Percentiles rank a stretch among this genome's conserved stretches.
phyloP scores from a whole-genome alignment of 2,113 vertebrate species.

The Leptocoma aspasia region DNA sequence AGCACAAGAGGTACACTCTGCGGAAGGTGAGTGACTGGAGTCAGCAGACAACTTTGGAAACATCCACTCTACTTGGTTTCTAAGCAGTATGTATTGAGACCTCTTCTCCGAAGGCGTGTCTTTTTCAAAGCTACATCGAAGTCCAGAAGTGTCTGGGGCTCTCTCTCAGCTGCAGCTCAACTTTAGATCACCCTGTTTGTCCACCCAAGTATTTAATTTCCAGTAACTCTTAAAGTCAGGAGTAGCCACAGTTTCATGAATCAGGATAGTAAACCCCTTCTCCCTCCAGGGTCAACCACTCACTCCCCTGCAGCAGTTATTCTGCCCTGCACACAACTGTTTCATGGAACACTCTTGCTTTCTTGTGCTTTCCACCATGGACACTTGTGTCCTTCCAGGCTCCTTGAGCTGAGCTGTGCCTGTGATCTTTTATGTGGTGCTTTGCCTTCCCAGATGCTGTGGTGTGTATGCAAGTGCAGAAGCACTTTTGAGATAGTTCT shows the following conservation, averaged over 20 bases:
- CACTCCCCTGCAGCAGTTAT: not conserved
- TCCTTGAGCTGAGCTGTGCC: not conserved
- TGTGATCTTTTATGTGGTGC: not conserved
- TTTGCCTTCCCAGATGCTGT: not conserved
- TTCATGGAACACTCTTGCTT: not conserved
- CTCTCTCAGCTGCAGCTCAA: not conserved
- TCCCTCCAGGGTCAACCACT: not conserved
- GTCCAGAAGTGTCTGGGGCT: not conserved
- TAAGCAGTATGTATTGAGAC: not conserved
- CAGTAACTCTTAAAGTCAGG: not conserved
- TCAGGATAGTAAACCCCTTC: not conserved
- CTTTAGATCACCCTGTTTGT: not conserved
- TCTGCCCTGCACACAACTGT: not conserved
- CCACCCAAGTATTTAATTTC: not conserved
- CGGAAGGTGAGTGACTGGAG: constrained; percentile 58
- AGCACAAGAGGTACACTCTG: constrained; percentile 62
- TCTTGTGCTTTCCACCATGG: not conserved
- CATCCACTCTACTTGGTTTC: not conserved
- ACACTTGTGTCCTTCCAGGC: not conserved
- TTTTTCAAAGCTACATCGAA: not conserved
- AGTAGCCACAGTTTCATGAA: not conserved
- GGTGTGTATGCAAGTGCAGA: not conserved
- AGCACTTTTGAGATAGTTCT: not conserved
- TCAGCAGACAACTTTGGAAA: not conserved
- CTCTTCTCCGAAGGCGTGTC: not conserved